Conservation (phyloP, 2,888 invertebrate genomes). For the Apotomis turbidana region DNA sequence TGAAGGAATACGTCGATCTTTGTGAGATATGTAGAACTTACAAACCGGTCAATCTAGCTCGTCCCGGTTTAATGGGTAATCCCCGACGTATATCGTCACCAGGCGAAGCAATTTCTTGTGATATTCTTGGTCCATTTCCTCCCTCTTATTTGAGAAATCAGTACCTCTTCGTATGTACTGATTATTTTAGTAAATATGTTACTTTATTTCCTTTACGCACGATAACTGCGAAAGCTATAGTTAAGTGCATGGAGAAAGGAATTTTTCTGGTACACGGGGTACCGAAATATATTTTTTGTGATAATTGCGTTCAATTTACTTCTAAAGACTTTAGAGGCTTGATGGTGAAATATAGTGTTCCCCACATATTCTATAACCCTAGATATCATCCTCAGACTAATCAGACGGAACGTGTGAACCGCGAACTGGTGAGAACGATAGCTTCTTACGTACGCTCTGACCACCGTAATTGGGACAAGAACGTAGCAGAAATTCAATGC, state of each 20-base stretch:
- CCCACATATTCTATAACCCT: background rate
- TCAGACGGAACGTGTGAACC: background rate
- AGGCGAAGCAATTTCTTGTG: background rate
- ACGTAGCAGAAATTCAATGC: background rate
- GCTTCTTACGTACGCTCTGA: background rate
- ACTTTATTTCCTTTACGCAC: conserved; percentile 1
- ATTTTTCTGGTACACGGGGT: background rate
- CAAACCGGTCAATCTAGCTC: conserved; percentile 2
- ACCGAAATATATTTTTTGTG: background rate
- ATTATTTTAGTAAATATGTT: conserved; percentile 8
- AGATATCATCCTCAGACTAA: conserved; percentile 5
- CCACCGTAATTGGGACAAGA: conserved; percentile 4
- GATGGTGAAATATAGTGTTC: too few relatives aligned
- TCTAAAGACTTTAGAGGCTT: too few relatives aligned
- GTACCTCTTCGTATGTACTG: background rate
- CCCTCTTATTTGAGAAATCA: background rate
- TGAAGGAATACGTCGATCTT: too few relatives aligned
- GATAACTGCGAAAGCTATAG: background rate
- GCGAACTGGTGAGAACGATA: background rate
- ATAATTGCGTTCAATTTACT: background rate
- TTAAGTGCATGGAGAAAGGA: background rate
- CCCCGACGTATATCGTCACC: background rate
- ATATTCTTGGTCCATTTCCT: background rate
- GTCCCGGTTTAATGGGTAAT: conserved; percentile 6
- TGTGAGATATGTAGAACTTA: too few relatives aligned